These are phyloP conservation scores for Bostrychus sinensis DNA, from an alignment of 2,113 vertebrate species.

Conservation along the genomic window DNA sequence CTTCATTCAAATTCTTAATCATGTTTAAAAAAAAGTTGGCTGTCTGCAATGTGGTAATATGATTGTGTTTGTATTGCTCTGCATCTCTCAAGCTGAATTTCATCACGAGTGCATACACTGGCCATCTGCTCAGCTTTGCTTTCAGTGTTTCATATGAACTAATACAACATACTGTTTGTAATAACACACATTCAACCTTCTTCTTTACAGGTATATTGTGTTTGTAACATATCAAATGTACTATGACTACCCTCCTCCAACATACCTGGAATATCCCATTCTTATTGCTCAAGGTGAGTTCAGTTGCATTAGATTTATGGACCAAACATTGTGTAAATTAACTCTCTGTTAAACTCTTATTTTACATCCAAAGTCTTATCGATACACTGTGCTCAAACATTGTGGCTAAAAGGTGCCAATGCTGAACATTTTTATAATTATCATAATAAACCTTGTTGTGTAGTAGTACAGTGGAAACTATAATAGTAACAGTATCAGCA, in stretches of 20 bases:
- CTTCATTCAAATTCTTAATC: background rate
- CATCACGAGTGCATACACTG: background rate
- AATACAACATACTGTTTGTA: too few relatives aligned
- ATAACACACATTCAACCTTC: background rate
- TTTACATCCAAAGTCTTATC: too few relatives aligned
- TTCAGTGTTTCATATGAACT: background rate
- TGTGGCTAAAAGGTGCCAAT: too few relatives aligned
- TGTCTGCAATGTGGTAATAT: background rate
- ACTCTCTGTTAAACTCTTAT: too few relatives aligned
- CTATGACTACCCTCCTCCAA: conserved; percentile 88
- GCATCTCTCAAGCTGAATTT: background rate
- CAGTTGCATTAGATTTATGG: background rate
- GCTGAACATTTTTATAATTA: too few relatives aligned
- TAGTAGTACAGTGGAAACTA: too few relatives aligned
- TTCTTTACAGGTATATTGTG: conserved; percentile 85
- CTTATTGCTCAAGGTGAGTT: conserved; percentile 91
- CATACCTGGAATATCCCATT: conserved; percentile 93
- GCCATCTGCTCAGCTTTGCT: background rate
- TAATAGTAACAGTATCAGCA: too few relatives aligned
- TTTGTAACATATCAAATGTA: conserved; percentile 95
- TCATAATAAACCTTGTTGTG: too few relatives aligned
- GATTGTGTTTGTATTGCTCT: background rate
- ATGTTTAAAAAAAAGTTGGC: background rate
- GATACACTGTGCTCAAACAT: too few relatives aligned
- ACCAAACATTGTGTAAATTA: too few relatives aligned